Percentiles rank a stretch among this genome's conserved stretches.
Evolutionary conservation across 2,113 vertebrate species (phyloP).

Genomic region (Illadopsis cleaveri): DNA sequence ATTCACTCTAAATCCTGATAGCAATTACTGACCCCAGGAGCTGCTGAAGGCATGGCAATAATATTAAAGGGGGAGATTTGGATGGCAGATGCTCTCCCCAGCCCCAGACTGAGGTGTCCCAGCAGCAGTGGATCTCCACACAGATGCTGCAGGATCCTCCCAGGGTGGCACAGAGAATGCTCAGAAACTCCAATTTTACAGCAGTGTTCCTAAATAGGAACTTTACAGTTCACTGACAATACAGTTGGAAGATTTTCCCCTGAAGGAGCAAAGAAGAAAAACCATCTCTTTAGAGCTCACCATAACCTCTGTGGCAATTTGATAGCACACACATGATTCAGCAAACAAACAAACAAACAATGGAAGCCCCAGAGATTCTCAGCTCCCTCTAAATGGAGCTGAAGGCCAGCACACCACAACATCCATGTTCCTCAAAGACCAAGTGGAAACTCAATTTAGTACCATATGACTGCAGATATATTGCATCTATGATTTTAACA

Average conservation of each 20-base stretch:
- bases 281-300: not conserved
- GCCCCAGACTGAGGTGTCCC: not conserved
- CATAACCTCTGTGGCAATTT: not conserved
- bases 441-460: not conserved
- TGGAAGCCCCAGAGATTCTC: not conserved
- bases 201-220: not conserved
- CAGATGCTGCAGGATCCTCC: not conserved
- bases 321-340: not conserved
- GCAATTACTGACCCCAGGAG: not conserved
- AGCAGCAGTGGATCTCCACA: not conserved
- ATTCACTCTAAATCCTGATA: fast-evolving
- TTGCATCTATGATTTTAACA: not conserved
- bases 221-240: not conserved
- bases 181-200: not conserved
- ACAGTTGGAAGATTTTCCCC: not conserved
- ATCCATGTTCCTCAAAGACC: fast-evolving
- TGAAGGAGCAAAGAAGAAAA: not conserved
- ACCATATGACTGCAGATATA: not conserved
- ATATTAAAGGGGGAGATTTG: not conserved
- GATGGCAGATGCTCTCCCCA: not conserved
- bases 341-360: not conserved
- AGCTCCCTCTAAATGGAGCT: not conserved
- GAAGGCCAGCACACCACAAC: not conserved
- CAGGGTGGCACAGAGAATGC: not conserved
- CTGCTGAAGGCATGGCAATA: not conserved